Conservation (phyloP, 1,140 invertebrate species). For the Lepidostoma basale region DNA sequence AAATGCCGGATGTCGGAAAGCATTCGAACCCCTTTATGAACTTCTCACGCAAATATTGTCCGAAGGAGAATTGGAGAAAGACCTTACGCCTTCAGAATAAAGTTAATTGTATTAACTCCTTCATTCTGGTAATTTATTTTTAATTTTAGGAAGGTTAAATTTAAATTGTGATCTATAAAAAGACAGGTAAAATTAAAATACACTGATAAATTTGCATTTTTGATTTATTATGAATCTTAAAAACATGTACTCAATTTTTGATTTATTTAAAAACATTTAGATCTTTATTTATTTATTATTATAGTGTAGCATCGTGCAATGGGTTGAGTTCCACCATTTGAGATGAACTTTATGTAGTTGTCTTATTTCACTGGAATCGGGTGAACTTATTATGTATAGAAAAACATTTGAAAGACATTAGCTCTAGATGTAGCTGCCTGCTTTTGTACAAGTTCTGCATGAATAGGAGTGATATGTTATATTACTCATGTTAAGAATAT, state of each 20-base stretch:
- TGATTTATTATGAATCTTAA: too few relatives aligned
- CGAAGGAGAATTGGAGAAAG: slow-evolving; percentile 74
- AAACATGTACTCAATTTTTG: too few relatives aligned
- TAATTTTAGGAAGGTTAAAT: background rate
- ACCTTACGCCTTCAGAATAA: slow-evolving; percentile 73
- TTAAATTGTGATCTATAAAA: background rate
- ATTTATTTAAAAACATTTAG: too few relatives aligned
- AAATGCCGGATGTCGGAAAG: slow-evolving; percentile 80
- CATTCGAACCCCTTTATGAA: slow-evolving; percentile 81
- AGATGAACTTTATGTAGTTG: too few relatives aligned
- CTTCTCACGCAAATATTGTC: slow-evolving; percentile 74
- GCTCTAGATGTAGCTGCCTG: slow-evolving; percentile 15
- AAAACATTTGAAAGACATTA: slow-evolving; percentile 1
- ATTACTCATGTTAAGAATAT: too few relatives aligned
- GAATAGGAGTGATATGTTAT: too few relatives aligned
- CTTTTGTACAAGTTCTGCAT: slow-evolving; percentile 15
- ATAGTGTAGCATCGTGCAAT: too few relatives aligned
- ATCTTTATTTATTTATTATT: too few relatives aligned
- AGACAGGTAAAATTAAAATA: too few relatives aligned
- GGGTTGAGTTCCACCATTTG: too few relatives aligned
- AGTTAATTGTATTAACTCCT: background rate
- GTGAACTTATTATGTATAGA: too few relatives aligned
- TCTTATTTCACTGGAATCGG: background rate
- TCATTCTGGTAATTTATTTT: slow-evolving; percentile 6
- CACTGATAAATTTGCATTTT: too few relatives aligned